Percentiles rank a stretch among this genome's conserved stretches.
phyloP scores from a whole-genome alignment of 2,888 invertebrate genomes.

The Miltochrista miniata region DNA sequence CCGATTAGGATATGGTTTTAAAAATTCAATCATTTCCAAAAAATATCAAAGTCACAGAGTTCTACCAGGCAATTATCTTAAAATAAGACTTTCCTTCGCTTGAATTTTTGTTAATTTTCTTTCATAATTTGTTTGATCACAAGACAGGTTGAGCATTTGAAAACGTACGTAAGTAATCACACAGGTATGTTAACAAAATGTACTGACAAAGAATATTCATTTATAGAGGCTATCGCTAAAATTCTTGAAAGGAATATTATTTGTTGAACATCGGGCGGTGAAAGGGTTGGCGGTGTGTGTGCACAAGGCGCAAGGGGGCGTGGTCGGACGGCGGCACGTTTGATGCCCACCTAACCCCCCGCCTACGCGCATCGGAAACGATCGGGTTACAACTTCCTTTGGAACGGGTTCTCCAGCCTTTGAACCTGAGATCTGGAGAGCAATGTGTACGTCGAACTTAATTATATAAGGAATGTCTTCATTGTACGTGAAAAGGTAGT shows the following conservation, averaged over 20 bases:
- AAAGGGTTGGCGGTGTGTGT: constrained; percentile 32
- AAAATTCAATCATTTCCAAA: no score
- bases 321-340: constrained; percentile 33
- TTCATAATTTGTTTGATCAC: no score
- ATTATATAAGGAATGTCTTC: constrained; percentile 34
- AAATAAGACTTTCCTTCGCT: no score
- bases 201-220: neutral
- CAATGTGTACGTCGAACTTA: constrained; percentile 24
- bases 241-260: constrained; percentile 27
- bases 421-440: constrained; percentile 28
- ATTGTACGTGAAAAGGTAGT: constrained; percentile 24
- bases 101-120: no score
- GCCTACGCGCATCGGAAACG: constrained; percentile 43
- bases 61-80: no score
- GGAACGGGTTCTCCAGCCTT: constrained; percentile 17
- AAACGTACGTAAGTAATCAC: neutral
- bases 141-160: no score
- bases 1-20: no score
- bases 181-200: neutral
- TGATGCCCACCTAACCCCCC: constrained; percentile 37
- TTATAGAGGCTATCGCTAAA: constrained; percentile 42
- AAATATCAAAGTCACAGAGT: no score
- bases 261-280: constrained; percentile 26
- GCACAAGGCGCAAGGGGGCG: constrained; percentile 28
- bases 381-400: constrained; percentile 49